phyloP scores from a whole-genome alignment of 53 echinoderm and acorn worm genomes.

The Holothuria scabra region DNA sequence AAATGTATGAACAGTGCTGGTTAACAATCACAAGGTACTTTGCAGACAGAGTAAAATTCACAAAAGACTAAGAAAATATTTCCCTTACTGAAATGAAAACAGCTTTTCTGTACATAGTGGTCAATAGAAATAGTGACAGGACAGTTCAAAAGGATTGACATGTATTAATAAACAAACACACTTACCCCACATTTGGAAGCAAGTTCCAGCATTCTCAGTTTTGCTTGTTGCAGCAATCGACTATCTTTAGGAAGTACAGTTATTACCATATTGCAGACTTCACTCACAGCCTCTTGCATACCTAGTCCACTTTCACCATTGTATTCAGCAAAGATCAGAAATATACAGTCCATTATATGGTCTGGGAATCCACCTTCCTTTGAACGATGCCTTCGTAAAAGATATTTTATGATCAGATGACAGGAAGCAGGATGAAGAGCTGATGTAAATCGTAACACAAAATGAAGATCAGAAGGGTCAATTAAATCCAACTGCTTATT shows the following conservation, averaged over 20 bases:
- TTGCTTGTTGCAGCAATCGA: conserved; percentile 10
- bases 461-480: conserved; percentile 12
- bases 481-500: no score
- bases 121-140: no score
- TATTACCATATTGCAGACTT: neutral
- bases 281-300: neutral
- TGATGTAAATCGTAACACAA: neutral
- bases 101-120: no score
- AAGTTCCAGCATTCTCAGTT: neutral
- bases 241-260: neutral
- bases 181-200: neutral
- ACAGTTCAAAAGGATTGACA: no score
- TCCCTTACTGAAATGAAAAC: no score
- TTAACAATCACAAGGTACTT: no score
- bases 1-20: no score
- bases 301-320: neutral
- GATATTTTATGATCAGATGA: conserved; percentile 18
- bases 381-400: neutral
- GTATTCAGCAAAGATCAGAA: conserved; percentile 7
- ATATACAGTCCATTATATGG: conserved; percentile 25
- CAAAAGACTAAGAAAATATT: no score
- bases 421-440: neutral
- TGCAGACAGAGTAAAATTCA: no score
- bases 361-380: neutral
- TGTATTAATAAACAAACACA: no score